Evolutionary conservation across 2,113 vertebrate genomes (phyloP).

Genomic region (Todiramphus saurophagus): DNA sequence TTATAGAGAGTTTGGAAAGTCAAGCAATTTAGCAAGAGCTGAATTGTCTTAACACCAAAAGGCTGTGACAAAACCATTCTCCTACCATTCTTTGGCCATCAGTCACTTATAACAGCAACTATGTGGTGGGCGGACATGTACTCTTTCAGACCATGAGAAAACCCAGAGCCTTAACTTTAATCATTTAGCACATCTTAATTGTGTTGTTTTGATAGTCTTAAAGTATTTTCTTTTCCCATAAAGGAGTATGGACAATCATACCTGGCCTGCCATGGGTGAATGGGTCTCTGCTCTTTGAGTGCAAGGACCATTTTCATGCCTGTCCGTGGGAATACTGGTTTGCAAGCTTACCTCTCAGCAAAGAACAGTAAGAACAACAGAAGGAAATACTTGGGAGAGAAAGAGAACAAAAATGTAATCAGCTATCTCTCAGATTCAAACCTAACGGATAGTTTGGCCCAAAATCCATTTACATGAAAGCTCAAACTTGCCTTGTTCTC

Average conservation of each 20-base stretch:
- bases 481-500: neutral
- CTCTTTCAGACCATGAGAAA: neutral
- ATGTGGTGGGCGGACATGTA: rapidly evolving
- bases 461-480: neutral
- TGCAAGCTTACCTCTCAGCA: neutral
- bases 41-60: neutral
- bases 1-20: neutral
- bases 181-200: neutral
- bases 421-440: neutral
- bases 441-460: neutral
- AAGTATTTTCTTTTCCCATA: neutral
- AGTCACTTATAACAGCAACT: neutral
- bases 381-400: neutral
- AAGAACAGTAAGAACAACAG: neutral
- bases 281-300: neutral
- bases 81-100: neutral
- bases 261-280: neutral
- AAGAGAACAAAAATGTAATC: neutral
- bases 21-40: neutral
- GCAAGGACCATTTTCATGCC: neutral
- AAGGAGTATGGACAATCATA: neutral
- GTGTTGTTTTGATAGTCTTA: neutral
- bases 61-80: neutral
- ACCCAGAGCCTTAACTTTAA: neutral
- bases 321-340: neutral